Evolutionary conservation across 2,113 vertebrate species (phyloP).

Genomic region (Gallinago jamesoni): DNA sequence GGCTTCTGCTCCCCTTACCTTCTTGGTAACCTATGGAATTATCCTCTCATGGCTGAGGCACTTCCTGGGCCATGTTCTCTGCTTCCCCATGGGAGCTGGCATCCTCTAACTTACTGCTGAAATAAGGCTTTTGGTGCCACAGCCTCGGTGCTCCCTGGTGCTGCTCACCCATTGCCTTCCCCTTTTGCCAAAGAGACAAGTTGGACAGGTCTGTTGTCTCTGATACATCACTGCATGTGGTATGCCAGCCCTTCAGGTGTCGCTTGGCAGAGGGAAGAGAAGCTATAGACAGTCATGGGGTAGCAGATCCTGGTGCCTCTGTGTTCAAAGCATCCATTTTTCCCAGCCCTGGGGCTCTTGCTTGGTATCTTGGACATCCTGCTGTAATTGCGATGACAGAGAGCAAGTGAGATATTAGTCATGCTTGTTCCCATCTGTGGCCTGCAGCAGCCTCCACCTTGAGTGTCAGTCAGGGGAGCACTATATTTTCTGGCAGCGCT

Average conservation of each 20-base stretch:
- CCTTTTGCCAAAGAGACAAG: not conserved
- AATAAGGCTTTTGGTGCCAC: not conserved
- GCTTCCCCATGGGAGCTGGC: not conserved
- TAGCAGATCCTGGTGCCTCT: not conserved
- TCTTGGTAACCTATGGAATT: not conserved
- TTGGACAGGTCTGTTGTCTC: not conserved
- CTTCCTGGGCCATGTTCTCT: not conserved
- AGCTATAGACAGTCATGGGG: not conserved
- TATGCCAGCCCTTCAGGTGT: not conserved
- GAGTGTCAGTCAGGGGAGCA: not conserved
- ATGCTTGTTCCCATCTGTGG: not conserved
- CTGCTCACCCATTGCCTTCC: not conserved
- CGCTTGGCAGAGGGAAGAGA: not conserved
- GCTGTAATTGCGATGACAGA: not conserved
- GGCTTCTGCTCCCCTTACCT: not conserved
- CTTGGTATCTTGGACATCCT: not conserved
- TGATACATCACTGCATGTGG: not conserved
- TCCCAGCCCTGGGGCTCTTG: not conserved
- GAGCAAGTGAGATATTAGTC: not conserved
- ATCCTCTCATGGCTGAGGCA: accelerated
- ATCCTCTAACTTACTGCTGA: not conserved
- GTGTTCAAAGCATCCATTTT: not conserved
- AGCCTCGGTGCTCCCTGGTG: accelerated
- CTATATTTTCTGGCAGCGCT: not conserved
- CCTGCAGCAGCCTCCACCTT: not conserved